A percentile compares a stretch with the other conserved stretches of the same genome.
Conservation (phyloP, 2,888 invertebrate genomes). For the Platypus cylindrus region DNA sequence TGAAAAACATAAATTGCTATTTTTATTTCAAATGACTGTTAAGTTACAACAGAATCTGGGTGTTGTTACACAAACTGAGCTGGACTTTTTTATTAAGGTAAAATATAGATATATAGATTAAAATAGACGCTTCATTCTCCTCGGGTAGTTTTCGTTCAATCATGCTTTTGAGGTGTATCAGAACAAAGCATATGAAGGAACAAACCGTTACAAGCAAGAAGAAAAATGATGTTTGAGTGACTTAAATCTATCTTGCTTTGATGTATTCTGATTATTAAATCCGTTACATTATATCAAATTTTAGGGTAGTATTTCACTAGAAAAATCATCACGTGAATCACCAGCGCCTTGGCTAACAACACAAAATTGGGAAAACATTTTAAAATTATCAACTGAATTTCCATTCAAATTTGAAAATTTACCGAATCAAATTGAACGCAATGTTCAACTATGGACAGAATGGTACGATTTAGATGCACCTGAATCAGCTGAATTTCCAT, state of each 20-base stretch:
- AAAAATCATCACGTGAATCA: conserved; percentile 52
- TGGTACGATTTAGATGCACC: conserved; percentile 81
- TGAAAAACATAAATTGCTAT: conserved; percentile 80
- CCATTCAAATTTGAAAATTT: conserved; percentile 49
- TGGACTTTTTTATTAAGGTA: conserved; percentile 85
- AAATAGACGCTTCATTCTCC: too few relatives aligned
- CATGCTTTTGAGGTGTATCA: too few relatives aligned
- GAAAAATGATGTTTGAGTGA: too few relatives aligned
- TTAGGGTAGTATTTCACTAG: conserved; percentile 51
- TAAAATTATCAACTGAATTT: conserved; percentile 59
- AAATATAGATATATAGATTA: conserved; percentile 32
- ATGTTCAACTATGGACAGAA: conserved; percentile 33
- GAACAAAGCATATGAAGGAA: too few relatives aligned
- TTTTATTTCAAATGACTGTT: conserved; percentile 81
- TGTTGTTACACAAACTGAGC: conserved; percentile 50
- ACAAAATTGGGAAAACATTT: conserved; percentile 73
- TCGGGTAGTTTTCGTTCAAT: too few relatives aligned
- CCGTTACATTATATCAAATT: too few relatives aligned
- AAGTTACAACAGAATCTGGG: conserved; percentile 63
- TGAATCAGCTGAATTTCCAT: conserved; percentile 58
- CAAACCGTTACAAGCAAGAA: too few relatives aligned
- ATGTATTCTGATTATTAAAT: too few relatives aligned
- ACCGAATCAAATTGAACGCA: conserved; percentile 45
- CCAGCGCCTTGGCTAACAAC: conserved; percentile 62
- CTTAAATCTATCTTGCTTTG: too few relatives aligned